Evolutionary conservation across 2,888 invertebrate genomes (phyloP).

Genomic region (Caenorhabditis drosophilae): DNA sequence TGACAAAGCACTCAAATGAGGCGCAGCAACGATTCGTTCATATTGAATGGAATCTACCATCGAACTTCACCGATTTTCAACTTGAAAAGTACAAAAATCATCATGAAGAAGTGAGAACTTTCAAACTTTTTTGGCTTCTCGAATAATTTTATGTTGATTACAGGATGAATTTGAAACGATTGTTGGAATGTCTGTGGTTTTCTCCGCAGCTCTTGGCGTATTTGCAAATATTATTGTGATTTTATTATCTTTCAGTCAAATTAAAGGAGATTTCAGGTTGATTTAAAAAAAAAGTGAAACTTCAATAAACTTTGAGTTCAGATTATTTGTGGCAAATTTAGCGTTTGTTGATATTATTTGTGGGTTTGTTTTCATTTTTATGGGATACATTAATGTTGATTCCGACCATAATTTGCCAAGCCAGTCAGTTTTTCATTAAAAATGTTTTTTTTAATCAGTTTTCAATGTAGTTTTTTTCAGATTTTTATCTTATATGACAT

Average conservation of each 20-base stretch:
- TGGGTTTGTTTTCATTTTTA: conserved; percentile 55
- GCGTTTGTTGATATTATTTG: conserved; percentile 59
- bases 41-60: background rate
- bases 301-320: too few relatives aligned
- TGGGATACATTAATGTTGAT: conserved; percentile 59
- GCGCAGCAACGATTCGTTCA: too few relatives aligned
- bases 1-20: background rate
- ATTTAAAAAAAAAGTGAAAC: background rate
- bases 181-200: conserved; percentile 32
- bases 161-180: conserved; percentile 39
- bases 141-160: background rate
- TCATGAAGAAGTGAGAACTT: background rate
- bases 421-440: conserved; percentile 17
- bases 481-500: conserved; percentile 44
- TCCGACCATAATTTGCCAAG: conserved; percentile 41
- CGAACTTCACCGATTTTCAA: background rate
- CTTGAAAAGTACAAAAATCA: background rate
- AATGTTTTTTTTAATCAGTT: background rate
- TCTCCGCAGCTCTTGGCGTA: conserved; percentile 34
- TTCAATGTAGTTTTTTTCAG: conserved; percentile 4
- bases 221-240: conserved; percentile 38
- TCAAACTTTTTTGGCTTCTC: background rate
- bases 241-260: conserved; percentile 34
- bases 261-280: conserved; percentile 43
- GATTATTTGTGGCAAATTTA: conserved; percentile 60